Percentiles rank a stretch among this genome's conserved stretches.
Conservation (phyloP, 2,113 vertebrate genomes). For the Halcyon malimbica region DNA sequence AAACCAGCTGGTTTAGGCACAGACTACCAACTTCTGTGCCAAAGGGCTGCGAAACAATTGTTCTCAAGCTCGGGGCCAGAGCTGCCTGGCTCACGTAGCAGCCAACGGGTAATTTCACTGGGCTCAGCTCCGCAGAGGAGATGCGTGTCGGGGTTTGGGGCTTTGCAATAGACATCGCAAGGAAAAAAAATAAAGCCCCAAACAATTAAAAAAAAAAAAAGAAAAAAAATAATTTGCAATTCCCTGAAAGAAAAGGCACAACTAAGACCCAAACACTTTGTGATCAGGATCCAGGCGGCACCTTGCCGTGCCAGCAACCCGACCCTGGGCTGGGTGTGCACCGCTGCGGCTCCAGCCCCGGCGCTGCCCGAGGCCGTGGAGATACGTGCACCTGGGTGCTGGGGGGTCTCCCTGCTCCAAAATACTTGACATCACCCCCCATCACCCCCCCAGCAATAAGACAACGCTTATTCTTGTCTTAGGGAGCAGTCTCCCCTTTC, state of each 20-base stretch:
- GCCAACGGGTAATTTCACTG: not conserved
- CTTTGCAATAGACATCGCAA: not conserved
- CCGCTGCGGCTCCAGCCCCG: fast-evolving
- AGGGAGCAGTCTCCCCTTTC: not conserved
- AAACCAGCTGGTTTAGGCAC: not conserved
- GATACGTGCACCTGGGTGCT: fast-evolving
- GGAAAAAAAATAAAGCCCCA: too few species aligned
- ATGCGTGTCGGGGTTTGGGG: not conserved
- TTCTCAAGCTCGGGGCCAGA: not conserved
- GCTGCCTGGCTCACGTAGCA: not conserved
- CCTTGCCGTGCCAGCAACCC: not conserved
- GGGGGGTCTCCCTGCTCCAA: not conserved
- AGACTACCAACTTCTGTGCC: not conserved
- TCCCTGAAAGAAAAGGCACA: not conserved
- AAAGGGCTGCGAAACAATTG: not conserved
- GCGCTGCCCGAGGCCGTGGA: fast-evolving
- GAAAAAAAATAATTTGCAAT: not conserved
- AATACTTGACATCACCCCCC: not conserved
- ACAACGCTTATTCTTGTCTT: not conserved
- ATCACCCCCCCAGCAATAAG: not conserved
- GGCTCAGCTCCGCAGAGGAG: not conserved
- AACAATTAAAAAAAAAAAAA: not conserved
- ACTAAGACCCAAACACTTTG: not conserved
- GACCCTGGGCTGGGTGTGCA: not conserved
- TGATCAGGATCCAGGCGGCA: not conserved